Percentiles rank a stretch among this genome's conserved stretches.
phyloP scores from a whole-genome alignment of 1,140 invertebrate genomes.

The Listronotus bonariensis region DNA sequence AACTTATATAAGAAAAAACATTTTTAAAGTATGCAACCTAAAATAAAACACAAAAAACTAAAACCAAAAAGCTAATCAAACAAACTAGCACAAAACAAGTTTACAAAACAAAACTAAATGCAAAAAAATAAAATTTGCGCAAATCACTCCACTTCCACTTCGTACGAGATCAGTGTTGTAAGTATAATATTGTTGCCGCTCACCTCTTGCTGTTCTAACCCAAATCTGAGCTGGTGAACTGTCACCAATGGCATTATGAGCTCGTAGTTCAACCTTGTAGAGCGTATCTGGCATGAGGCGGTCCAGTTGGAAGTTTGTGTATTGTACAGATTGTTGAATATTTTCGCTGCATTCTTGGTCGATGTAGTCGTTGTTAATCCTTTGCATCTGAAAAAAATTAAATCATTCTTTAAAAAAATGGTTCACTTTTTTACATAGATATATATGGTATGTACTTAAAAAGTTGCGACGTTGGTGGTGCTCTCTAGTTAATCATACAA shows the following conservation, averaged over 20 bases:
- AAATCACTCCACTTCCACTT: constrained; percentile 25
- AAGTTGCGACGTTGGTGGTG: too few species aligned
- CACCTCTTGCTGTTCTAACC: constrained; percentile 84
- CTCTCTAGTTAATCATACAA: too few species aligned
- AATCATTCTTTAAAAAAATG: too few species aligned
- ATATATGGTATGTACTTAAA: too few species aligned
- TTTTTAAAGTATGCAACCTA: neutral
- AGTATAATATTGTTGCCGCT: constrained; percentile 61
- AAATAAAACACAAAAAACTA: constrained; percentile 10
- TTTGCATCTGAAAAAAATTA: constrained; percentile 44
- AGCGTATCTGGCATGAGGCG: constrained; percentile 73
- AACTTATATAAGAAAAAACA: too few species aligned
- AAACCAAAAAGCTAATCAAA: constrained; percentile 20
- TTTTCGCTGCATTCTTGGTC: constrained; percentile 62
- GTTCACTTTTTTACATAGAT: too few species aligned
- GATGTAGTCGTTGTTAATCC: constrained; percentile 65
- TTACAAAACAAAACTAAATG: constrained; percentile 32
- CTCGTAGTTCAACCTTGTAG: constrained; percentile 81
- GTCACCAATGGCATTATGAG: constrained; percentile 80
- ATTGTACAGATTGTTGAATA: constrained; percentile 63
- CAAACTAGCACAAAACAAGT: constrained; percentile 20
- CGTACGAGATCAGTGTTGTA: constrained; percentile 39
- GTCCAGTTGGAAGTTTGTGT: constrained; percentile 68
- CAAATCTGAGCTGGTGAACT: constrained; percentile 74
- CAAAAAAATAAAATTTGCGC: constrained; percentile 28